Base-by-base conservation (phyloP, 1,140 invertebrate species). In the Helicoverpa armigera region DNA sequence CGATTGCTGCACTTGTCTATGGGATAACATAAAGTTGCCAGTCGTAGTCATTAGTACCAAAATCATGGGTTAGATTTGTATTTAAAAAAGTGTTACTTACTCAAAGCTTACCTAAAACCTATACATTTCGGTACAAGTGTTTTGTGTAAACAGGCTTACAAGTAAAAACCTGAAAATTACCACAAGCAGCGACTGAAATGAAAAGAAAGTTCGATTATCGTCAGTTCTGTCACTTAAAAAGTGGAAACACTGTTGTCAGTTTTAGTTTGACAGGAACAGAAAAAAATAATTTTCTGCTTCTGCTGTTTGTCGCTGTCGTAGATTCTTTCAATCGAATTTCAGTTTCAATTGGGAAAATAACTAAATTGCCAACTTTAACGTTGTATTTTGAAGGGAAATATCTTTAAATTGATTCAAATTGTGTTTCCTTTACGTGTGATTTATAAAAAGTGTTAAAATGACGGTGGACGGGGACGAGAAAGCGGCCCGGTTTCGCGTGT, bases 401-500 rank as follows among this genome's bases (percentile, higher is more conserved):
- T 0, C 29, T 48, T 43, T 23, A 29, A 60, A 16, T 48, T 4
- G 5, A 50, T 9, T 61, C 9, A 51, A 50, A 1, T 54, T 10
- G 1, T 31, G 13, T n/a, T 53, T 1, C 60, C 1, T 58, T 69
- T 29, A 7, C 14, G 65, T 58, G 75, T 65, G 56, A 29, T 48
- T 77, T 29, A 13, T 73, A 53, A 29, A 54, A 78, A 35, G 31
- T 61, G 61, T 23, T 48, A 92, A 81, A 72, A 95, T 95, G 94
- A 95, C 94, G 14, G 93, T 94, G 35, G 94, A 94, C 83, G 94
- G 93, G 0, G 91, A 95, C 12, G 91, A 91, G 23, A 94, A 95
- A 79, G 85, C 85, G n/a, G 87, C 90, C 96, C 95, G 97, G 53
- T 95, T 96, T 76, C 95, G 97, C 83, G 97, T 97, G 81, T 99